phyloP scores from a whole-genome alignment of 2,888 invertebrate genomes.

The Synergus gifuensis region DNA sequence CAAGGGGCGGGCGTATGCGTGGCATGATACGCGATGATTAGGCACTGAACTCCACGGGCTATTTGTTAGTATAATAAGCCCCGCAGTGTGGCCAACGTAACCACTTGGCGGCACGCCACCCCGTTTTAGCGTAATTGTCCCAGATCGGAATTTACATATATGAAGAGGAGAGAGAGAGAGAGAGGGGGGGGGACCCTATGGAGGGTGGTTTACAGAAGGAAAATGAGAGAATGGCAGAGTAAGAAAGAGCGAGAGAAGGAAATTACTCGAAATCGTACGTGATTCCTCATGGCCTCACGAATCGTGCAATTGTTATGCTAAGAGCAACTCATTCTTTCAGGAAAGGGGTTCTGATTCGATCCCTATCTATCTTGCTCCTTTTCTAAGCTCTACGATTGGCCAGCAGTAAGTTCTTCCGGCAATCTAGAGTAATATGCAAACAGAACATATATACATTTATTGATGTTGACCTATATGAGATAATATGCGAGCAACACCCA shows the following conservation, averaged over 20 bases:
- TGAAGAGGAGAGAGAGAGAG: conserved; percentile 39
- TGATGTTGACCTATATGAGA: neutral
- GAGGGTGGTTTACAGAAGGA: neutral
- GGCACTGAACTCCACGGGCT: conserved; percentile 74
- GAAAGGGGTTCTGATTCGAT: conserved; percentile 40
- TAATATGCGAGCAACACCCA: no score
- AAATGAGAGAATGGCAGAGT: neutral
- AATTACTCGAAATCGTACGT: conserved; percentile 54
- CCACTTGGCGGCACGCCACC: conserved; percentile 76
- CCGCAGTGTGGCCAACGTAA: conserved; percentile 75
- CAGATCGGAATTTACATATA: conserved; percentile 76
- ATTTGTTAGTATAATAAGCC: conserved; percentile 78
- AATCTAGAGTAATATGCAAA: conserved; percentile 18
- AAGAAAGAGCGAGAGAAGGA: conserved; percentile 45
- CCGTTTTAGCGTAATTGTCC: conserved; percentile 77
- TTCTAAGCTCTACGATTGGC: conserved; percentile 32
- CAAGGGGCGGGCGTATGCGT: conserved; percentile 49
- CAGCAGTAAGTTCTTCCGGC: conserved; percentile 32
- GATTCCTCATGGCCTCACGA: conserved; percentile 53
- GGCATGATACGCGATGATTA: conserved; percentile 77
- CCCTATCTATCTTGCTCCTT: conserved; percentile 43
- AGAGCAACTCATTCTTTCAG: conserved; percentile 53
- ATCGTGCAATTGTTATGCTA: conserved; percentile 58
- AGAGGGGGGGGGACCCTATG: neutral
- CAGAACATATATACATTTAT: neutral